Conservation (phyloP, 2,113 vertebrate species). For the Cervus canadensis region DNA sequence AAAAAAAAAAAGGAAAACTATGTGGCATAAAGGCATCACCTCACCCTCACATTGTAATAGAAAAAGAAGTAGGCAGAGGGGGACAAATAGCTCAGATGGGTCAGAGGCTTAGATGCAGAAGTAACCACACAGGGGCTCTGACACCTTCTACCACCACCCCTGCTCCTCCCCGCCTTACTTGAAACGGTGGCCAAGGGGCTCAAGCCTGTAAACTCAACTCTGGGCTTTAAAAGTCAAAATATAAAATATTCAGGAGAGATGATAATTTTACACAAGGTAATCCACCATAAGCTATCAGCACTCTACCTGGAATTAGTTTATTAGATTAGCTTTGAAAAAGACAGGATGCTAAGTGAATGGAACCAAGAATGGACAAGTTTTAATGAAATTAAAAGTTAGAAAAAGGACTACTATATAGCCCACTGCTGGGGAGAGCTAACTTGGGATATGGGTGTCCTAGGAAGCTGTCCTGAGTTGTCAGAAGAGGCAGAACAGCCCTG, state of each 20-base stretch:
- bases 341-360: not conserved
- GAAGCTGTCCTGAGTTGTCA: not conserved
- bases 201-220: not conserved
- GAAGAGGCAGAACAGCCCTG: not conserved
- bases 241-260: not conserved
- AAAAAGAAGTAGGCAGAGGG: not conserved
- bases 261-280: not conserved
- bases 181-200: not conserved
- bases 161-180: not conserved
- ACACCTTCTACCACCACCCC: not conserved
- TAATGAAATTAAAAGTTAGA: constrained; percentile 1
- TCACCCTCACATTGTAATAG: not conserved
- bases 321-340: not conserved
- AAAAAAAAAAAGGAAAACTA: not conserved
- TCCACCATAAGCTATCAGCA: not conserved
- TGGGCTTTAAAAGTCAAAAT: not conserved
- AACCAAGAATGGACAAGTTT: not conserved
- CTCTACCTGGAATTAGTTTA: constrained; percentile 23
- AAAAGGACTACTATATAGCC: not conserved
- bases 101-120: not conserved
- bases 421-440: not conserved
- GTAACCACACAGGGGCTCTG: not conserved
- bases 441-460: too few relatives aligned
- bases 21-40: not conserved
- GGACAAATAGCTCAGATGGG: not conserved